Conservation (phyloP, 2,888 invertebrate species). For the Exocentrus adspersus region DNA sequence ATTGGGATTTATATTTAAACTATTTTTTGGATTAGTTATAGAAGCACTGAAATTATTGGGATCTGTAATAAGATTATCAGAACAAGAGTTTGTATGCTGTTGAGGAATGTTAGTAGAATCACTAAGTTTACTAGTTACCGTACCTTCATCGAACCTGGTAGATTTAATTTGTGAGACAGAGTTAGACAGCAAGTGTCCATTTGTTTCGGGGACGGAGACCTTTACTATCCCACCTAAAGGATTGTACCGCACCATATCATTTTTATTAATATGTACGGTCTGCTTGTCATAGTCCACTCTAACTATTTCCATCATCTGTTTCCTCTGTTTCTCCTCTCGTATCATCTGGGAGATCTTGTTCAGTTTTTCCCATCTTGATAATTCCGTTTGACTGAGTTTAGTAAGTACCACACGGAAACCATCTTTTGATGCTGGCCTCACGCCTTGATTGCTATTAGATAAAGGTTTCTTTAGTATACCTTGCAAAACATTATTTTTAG, state of each 20-base stretch:
- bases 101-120: conserved; percentile 15
- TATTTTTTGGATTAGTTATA: neutral
- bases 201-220: neutral
- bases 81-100: conserved; percentile 27
- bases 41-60: conserved; percentile 19
- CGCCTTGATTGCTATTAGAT: neutral
- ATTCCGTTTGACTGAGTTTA: conserved; percentile 29
- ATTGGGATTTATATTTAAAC: neutral
- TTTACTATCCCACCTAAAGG: neutral
- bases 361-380: conserved; percentile 27
- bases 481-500: conserved; percentile 14
- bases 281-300: conserved; percentile 42
- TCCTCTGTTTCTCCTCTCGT: conserved; percentile 7
- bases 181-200: conserved; percentile 13
- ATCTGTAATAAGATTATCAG: conserved; percentile 6
- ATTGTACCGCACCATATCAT: conserved; percentile 21
- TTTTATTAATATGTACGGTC: conserved; percentile 22
- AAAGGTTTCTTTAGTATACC: conserved; percentile 26
- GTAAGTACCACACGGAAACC: conserved; percentile 33
- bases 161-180: conserved; percentile 9
- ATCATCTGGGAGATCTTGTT: conserved; percentile 21
- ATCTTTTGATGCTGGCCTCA: conserved; percentile 3
- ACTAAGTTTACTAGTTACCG: conserved; percentile 15
- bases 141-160: conserved; percentile 20
- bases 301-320: neutral